Evolutionary conservation across 2,113 vertebrate species (phyloP), one percentile per base, ranked within the genome.

Genomic region (Takifugu flavidus): DNA sequence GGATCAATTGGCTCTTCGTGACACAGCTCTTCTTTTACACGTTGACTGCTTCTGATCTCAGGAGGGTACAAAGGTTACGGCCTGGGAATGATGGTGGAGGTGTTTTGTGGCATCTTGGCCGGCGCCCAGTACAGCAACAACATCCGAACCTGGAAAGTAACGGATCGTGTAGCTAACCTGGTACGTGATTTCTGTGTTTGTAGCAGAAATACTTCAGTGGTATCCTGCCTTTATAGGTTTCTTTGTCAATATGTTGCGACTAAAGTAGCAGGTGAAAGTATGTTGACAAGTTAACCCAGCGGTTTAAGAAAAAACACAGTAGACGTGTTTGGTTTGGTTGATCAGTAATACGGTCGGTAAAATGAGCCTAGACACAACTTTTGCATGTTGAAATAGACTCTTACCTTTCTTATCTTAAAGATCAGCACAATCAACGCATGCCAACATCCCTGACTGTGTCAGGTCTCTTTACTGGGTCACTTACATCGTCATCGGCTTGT

Each of bases 51-150:
- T 66, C 28, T 70, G n/a, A 28, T 26, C 43, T 39, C 76, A 92
- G 91, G 91, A 49, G 89, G 91, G 0, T 89, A 92, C 82, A 92
- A 92, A 76, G 90, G 91, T 39, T 92, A 82, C 15, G 90, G 91
- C 4, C 70, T 92, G 71, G 87, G 80, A 14, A 80, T 92, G 86
- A 90, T 92, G 91, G 91, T 92, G 67, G 91, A 92, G 50, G 68
- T 91, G 28, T 89, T 92, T 71, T 91, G 89, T 59, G 91, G 91
- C 1, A 91, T 92, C 14, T 62, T 92, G 54, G 76, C 89, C 0
- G 91, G 90, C 0, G 82, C 88, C 2, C 42, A 87, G 10, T 92
- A 91, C 81, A 91, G 89, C 77, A 82, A 78, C 14, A 26, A 88
- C 3, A 8, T 92, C 46, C 90, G 88, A 49, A 85, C 74, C 0